Conservation (phyloP, 2,113 vertebrate species). For the Callithrix jacchus region DNA sequence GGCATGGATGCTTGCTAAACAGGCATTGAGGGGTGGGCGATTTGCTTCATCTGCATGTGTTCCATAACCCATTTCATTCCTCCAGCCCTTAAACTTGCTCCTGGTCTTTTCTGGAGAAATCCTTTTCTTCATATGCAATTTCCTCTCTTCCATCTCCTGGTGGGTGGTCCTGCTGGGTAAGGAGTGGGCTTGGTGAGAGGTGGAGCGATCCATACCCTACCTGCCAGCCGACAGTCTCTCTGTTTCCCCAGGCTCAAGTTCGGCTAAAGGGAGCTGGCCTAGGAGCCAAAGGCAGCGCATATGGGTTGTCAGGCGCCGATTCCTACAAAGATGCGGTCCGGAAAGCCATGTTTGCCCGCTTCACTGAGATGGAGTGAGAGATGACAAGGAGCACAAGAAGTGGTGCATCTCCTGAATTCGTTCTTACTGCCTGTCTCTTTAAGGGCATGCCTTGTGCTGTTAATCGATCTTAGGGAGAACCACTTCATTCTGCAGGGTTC, state of each 20-base stretch:
- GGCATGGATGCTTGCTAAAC: not conserved
- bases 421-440: constrained; percentile 73
- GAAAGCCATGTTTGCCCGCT: constrained; percentile 99
- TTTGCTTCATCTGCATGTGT: not conserved
- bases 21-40: not conserved
- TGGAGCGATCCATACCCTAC: not conserved
- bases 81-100: not conserved
- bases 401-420: constrained; percentile 61
- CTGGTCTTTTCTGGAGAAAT: not conserved
- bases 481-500: constrained; percentile 76
- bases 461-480: constrained; percentile 75
- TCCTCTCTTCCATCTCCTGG: not conserved
- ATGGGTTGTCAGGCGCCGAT: constrained; percentile 93
- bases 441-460: constrained; percentile 74
- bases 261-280: constrained; percentile 96
- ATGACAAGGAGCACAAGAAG: not conserved
- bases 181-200: not conserved
- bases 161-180: not conserved
- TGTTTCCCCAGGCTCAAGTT: constrained; percentile 90
- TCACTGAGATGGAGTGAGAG: constrained; percentile 96
- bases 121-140: not conserved
- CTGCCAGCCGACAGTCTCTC: constrained; percentile 14
- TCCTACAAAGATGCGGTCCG: constrained; percentile 98
- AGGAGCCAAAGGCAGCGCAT: constrained; percentile 96
- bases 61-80: not conserved